Conservation (phyloP, 2,888 invertebrate species). For the Acrocyrtus sp. region DNA sequence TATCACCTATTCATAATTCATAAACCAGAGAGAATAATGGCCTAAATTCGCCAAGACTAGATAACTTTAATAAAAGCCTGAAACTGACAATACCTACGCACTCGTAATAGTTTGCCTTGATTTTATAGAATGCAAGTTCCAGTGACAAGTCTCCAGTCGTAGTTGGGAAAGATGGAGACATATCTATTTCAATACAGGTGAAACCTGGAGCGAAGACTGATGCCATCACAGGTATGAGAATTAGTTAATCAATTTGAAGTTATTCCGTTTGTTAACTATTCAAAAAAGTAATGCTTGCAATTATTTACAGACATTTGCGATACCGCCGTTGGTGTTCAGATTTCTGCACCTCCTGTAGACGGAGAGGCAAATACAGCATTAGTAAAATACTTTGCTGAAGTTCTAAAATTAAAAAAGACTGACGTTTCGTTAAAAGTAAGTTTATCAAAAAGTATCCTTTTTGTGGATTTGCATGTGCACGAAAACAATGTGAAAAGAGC, state of each 20-base stretch:
- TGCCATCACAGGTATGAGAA: conserved; percentile 72
- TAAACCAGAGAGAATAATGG: no score
- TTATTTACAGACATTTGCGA: conserved; percentile 68
- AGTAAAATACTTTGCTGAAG: conserved; percentile 75
- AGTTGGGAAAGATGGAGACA: conserved; percentile 72
- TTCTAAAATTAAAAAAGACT: conserved; percentile 77
- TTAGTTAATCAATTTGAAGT: background rate
- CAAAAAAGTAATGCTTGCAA: no score
- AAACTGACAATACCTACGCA: no score
- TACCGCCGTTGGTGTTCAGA: conserved; percentile 79
- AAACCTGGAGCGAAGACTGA: conserved; percentile 82
- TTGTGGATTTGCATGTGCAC: background rate
- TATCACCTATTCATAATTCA: no score
- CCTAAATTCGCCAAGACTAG: no score
- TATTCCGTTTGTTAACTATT: background rate
- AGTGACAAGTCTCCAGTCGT: conserved; percentile 65
- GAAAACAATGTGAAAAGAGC: no score
- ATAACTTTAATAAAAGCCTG: no score
- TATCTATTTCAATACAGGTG: conserved; percentile 74
- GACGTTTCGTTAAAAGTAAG: conserved; percentile 74
- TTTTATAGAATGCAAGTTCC: background rate
- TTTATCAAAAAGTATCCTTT: background rate
- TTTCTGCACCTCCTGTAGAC: conserved; percentile 83
- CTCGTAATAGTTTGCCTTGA: background rate
- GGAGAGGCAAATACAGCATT: conserved; percentile 84